Percentiles rank a stretch among this genome's conserved stretches.
Conservation (phyloP, 2,113 vertebrate species). For the Anoplopoma fimbria region DNA sequence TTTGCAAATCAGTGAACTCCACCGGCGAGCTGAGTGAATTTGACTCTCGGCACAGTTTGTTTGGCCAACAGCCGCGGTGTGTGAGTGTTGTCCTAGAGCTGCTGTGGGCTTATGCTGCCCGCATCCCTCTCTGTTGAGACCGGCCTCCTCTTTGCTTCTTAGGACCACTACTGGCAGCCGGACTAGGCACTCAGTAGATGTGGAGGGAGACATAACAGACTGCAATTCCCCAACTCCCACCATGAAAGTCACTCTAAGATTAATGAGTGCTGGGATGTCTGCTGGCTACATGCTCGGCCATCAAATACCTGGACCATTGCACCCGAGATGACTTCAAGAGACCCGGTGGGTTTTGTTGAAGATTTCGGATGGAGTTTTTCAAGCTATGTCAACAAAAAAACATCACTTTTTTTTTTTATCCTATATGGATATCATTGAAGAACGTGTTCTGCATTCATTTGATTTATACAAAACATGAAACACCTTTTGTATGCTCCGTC, state of each 20-base stretch:
- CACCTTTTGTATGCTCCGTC: not conserved
- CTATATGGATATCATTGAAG: not conserved
- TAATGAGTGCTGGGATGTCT: conserved; percentile 69
- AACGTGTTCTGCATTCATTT: conserved; percentile 14
- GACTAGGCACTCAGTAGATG: conserved; percentile 61
- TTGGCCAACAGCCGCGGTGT: conserved; percentile 47
- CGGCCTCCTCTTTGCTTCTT: conserved; percentile 51
- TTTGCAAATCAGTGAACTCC: conserved; percentile 46
- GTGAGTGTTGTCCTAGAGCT: conserved; percentile 63
- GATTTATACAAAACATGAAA: conserved; percentile 34
- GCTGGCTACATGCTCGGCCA: conserved; percentile 57
- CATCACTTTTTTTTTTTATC: not conserved
- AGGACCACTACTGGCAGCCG: conserved; percentile 65
- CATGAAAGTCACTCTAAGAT: conserved; percentile 73
- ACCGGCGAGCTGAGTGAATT: conserved; percentile 31
- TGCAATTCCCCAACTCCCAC: conserved; percentile 69
- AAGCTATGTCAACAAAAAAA: not conserved
- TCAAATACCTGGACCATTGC: conserved; percentile 52
- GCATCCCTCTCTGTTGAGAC: conserved; percentile 56
- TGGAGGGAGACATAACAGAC: conserved; percentile 71
- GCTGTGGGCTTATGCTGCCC: conserved; percentile 53
- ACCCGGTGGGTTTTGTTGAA: conserved; percentile 7
- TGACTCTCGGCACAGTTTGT: conserved; percentile 61
- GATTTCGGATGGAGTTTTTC: conserved; percentile 22
- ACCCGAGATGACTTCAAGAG: conserved; percentile 39